phyloP scores from a whole-genome alignment of 1,140 invertebrate species.

The Drosophila arizonae region DNA sequence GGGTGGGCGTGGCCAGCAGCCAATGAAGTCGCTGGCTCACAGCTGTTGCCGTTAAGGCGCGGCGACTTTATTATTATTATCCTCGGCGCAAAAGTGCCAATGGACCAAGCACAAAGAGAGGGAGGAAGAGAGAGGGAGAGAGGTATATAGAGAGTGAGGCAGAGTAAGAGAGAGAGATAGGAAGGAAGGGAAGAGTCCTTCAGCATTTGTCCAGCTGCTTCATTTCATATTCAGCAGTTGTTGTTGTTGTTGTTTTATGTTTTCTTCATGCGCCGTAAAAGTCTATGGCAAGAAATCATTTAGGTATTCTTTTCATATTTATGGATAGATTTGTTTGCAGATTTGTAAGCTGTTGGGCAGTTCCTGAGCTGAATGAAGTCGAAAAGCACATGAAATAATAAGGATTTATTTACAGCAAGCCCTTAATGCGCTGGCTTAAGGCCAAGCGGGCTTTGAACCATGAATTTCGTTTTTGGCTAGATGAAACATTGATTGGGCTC shows the following conservation, averaged over 20 bases:
- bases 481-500: too few species aligned
- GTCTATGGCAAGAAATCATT: constrained; percentile 57
- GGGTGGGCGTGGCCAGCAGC: constrained; percentile 9
- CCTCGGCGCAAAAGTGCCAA: constrained; percentile 63
- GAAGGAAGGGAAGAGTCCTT: background rate
- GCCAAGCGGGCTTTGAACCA: too few species aligned
- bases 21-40: constrained; percentile 19
- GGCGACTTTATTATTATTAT: constrained; percentile 80
- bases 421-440: background rate
- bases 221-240: constrained; percentile 77
- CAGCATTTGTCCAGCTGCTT: constrained; percentile 70
- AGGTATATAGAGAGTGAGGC: too few species aligned
- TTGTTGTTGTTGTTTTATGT: constrained; percentile 30
- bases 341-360: background rate
- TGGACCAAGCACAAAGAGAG: constrained; percentile 30
- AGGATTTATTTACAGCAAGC: background rate
- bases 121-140: background rate
- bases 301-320: constrained; percentile 47
- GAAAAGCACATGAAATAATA: background rate
- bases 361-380: background rate
- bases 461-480: too few species aligned
- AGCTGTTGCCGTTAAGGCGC: constrained; percentile 61
- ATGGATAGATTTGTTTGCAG: constrained; percentile 18
- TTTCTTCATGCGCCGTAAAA: constrained; percentile 30
- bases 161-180: background rate